phyloP scores from a whole-genome alignment of 1,140 invertebrate genomes.

The Drosophila sp. region DNA sequence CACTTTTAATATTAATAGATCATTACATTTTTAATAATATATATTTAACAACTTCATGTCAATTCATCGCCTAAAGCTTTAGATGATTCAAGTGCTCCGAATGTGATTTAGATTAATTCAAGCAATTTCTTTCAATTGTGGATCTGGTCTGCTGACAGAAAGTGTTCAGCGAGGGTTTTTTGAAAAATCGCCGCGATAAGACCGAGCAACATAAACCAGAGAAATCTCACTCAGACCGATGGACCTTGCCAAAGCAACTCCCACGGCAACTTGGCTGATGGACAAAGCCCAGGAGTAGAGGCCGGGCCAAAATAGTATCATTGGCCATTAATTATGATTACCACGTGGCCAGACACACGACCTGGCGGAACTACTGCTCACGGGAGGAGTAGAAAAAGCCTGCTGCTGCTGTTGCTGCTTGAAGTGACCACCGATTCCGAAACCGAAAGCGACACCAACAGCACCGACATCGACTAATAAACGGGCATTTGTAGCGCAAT shows the following conservation, averaged over 20 bases:
- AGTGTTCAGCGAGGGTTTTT: conserved; percentile 8
- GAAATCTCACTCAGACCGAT: conserved; percentile 37
- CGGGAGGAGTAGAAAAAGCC: conserved; percentile 16
- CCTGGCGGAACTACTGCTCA: conserved; percentile 72
- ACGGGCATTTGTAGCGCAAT: conserved; percentile 82
- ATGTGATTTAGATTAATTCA: conserved; percentile 37
- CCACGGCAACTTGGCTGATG: conserved; percentile 22
- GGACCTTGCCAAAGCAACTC: conserved; percentile 43
- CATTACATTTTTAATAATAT: too few species aligned
- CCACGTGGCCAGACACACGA: conserved; percentile 79
- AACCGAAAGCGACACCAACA: neutral
- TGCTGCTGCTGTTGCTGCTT: conserved; percentile 29
- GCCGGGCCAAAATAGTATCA: conserved; percentile 63
- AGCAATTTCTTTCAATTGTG: conserved; percentile 68
- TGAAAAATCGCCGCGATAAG: conserved; percentile 70
- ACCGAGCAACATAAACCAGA: conserved; percentile 21
- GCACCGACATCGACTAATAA: conserved; percentile 59
- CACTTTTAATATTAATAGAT: too few species aligned
- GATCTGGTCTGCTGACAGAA: conserved; percentile 24
- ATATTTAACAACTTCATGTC: too few species aligned
- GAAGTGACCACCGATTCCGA: conserved; percentile 29
- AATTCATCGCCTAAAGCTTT: neutral
- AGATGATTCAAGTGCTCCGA: neutral
- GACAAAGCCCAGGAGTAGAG: conserved; percentile 24
- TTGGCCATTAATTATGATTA: conserved; percentile 82